phyloP scores from a whole-genome alignment of 2,113 vertebrate species.

The Bambusicola thoracicus region DNA sequence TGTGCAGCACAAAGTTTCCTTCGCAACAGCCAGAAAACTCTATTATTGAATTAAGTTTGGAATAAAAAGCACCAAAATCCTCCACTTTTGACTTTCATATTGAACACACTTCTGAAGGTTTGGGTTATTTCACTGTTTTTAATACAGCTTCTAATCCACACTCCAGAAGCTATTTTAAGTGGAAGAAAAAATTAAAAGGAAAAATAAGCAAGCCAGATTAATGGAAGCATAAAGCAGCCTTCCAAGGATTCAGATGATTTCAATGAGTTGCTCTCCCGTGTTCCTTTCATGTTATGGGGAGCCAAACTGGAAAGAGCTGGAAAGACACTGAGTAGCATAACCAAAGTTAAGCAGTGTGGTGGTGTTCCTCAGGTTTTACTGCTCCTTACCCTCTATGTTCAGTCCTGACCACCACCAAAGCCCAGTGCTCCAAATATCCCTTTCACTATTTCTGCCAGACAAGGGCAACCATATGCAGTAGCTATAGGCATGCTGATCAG shows the following conservation, averaged over 20 bases:
- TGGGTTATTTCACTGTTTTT: not conserved
- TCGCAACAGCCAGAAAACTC: not conserved
- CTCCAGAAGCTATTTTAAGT: not conserved
- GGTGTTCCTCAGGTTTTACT: not conserved
- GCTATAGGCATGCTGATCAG: not conserved
- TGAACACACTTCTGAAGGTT: not conserved
- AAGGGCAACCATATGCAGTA: not conserved
- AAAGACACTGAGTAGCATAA: not conserved
- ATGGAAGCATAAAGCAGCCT: not conserved
- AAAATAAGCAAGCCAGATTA: not conserved
- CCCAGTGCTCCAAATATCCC: accelerated
- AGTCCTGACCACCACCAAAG: not conserved
- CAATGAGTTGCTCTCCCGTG: not conserved
- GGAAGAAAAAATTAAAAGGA: not conserved
- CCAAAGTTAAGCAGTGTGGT: not conserved
- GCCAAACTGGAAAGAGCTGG: not conserved
- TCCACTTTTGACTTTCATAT: not conserved
- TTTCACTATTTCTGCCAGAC: not conserved
- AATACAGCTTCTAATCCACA: not conserved
- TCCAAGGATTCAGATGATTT: not conserved
- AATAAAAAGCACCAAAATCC: not conserved
- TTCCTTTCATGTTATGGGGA: not conserved
- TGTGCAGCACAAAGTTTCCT: not conserved
- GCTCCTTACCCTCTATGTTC: not conserved
- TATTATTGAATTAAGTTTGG: not conserved